Conservation (phyloP, 1,140 invertebrate genomes). For the Drosophila albomicans region DNA sequence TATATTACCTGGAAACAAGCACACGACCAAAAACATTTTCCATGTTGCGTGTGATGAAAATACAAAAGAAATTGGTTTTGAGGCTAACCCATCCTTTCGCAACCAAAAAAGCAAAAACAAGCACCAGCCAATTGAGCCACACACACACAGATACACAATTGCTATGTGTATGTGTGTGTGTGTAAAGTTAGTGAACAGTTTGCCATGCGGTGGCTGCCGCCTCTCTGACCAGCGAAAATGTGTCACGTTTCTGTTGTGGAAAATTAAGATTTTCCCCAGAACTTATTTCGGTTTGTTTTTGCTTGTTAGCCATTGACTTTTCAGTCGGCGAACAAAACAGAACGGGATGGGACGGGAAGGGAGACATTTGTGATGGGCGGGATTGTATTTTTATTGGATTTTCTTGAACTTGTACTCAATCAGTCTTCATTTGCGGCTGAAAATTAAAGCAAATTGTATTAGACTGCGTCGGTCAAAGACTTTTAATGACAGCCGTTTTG, state of each 20-base stretch:
- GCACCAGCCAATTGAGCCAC: constrained; percentile 53
- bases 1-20: constrained; percentile 39
- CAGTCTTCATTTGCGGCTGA: constrained; percentile 64
- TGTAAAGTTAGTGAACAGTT: constrained; percentile 64
- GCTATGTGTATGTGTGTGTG: not conserved
- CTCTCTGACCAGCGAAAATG: constrained; percentile 59
- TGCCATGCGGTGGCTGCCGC: constrained; percentile 24
- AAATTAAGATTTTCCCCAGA: constrained; percentile 70
- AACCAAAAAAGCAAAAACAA: constrained; percentile 38
- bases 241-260: constrained; percentile 72
- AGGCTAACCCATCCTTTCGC: constrained; percentile 35
- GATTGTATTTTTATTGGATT: constrained; percentile 46
- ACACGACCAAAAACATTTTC: constrained; percentile 32
- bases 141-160: constrained; percentile 18
- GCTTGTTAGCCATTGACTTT: constrained; percentile 75
- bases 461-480: constrained; percentile 34
- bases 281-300: constrained; percentile 61
- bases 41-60: constrained; percentile 61
- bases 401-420: constrained; percentile 51
- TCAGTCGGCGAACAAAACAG: constrained; percentile 12
- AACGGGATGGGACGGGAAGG: not conserved
- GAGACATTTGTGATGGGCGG: not conserved
- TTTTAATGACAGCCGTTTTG: constrained; percentile 14
- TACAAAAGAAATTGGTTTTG: constrained; percentile 62
- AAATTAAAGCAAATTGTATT: constrained; percentile 75